phyloP scores from a whole-genome alignment of 2,888 invertebrate species.

The Idaea aversata region DNA sequence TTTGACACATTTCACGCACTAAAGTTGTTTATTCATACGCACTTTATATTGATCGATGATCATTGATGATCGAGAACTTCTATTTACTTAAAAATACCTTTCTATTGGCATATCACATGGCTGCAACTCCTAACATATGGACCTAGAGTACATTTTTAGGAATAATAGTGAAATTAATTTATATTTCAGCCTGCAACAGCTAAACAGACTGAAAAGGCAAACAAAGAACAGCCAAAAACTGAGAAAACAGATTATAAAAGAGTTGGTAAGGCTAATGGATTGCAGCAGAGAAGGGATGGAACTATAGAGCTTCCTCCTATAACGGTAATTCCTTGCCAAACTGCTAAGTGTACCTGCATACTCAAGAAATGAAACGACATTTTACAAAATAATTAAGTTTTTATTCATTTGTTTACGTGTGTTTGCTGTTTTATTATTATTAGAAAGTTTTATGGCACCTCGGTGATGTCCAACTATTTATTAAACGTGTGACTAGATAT shows the following conservation, averaged over 20 bases:
- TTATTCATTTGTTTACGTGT: slow-evolving; percentile 39
- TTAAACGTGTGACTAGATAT: slow-evolving; percentile 60
- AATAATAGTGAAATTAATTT: background rate
- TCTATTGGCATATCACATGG: no score
- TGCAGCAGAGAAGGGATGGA: slow-evolving; percentile 50
- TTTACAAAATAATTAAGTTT: slow-evolving; percentile 50
- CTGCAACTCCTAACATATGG: no score
- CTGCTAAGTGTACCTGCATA: slow-evolving; percentile 38
- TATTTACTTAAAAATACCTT: no score
- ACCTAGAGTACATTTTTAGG: background rate
- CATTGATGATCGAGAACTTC: no score
- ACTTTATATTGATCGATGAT: no score
- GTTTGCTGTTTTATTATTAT: slow-evolving; percentile 30
- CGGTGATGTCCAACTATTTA: slow-evolving; percentile 36
- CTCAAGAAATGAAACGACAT: slow-evolving; percentile 46
- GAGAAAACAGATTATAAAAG: slow-evolving; percentile 45
- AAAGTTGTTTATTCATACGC: no score
- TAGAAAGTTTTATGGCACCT: slow-evolving; percentile 67
- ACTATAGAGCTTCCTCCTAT: slow-evolving; percentile 38
- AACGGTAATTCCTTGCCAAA: slow-evolving; percentile 34
- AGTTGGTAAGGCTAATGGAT: slow-evolving; percentile 52
- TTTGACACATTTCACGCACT: background rate
- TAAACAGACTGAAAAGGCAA: slow-evolving; percentile 22
- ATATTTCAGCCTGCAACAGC: slow-evolving; percentile 34
- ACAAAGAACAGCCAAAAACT: slow-evolving; percentile 19